A percentile compares a stretch with the other conserved stretches of the same genome.
Evolutionary conservation across 2,888 invertebrate species (phyloP).

Genomic region (Polyommatus icarus): DNA sequence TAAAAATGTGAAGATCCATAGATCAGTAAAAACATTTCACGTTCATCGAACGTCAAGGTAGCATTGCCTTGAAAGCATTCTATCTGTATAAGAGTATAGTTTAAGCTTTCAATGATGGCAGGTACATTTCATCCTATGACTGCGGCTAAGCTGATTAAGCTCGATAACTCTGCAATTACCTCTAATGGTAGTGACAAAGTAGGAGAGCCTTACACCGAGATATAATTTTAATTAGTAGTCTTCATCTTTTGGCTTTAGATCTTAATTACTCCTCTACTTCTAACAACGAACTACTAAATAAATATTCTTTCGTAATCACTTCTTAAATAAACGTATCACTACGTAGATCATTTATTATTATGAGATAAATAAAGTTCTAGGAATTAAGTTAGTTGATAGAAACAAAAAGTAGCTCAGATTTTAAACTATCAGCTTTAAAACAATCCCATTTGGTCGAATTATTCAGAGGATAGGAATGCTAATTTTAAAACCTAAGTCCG

Average conservation of each 20-base stretch:
- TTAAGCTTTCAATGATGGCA: slow-evolving; percentile 20
- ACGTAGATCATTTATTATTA: no score
- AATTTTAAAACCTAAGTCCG: slow-evolving; percentile 33
- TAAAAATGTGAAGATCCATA: no score
- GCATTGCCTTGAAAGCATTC: neutral
- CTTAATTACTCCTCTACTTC: neutral
- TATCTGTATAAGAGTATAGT: neutral
- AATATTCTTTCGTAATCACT: neutral
- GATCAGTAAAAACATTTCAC: no score
- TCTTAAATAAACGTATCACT: no score
- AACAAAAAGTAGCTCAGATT: neutral
- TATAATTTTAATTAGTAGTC: neutral
- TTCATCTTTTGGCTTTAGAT: neutral
- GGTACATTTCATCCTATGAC: slow-evolving; percentile 6
- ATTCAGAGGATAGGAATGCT: slow-evolving; percentile 28
- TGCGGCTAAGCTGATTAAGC: neutral
- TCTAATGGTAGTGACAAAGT: slow-evolving; percentile 38
- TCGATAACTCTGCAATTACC: slow-evolving; percentile 34
- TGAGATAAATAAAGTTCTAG: no score
- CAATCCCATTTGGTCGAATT: neutral
- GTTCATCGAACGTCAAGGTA: neutral
- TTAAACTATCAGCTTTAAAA: neutral
- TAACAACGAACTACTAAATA: neutral
- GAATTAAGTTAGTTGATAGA: neutral
- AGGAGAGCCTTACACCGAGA: slow-evolving; percentile 13